Conservation (phyloP, 1,140 invertebrate species). For the Ephestia elutella region DNA sequence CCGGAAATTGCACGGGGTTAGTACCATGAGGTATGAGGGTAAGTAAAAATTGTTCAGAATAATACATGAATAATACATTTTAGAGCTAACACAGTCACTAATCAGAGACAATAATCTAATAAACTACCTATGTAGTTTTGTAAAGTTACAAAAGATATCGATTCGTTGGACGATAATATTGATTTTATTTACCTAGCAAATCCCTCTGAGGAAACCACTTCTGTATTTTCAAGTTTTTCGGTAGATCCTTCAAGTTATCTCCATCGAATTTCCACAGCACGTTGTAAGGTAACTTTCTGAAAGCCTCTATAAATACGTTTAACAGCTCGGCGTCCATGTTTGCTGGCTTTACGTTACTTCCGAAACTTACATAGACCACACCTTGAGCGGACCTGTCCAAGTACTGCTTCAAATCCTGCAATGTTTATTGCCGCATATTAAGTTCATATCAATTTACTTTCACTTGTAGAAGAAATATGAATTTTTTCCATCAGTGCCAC, state of each 20-base stretch:
- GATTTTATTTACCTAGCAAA: conserved; percentile 61
- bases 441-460: too few relatives aligned
- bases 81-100: too few relatives aligned
- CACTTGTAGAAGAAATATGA: too few relatives aligned
- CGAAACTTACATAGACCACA: conserved; percentile 44
- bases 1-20: too few relatives aligned
- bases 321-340: conserved; percentile 17
- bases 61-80: too few relatives aligned
- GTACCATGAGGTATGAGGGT: too few relatives aligned
- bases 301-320: conserved; percentile 35
- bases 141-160: too few relatives aligned
- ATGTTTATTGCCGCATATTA: conserved; percentile 11
- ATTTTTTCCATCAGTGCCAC: too few relatives aligned
- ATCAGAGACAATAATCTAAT: too few relatives aligned
- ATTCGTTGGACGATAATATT: too few relatives aligned
- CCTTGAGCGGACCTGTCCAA: conserved; percentile 30
- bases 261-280: conserved; percentile 67
- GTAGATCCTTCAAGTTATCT: conserved; percentile 27
- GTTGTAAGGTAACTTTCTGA: conserved; percentile 48
- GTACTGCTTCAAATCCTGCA: conserved; percentile 29
- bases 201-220: conserved; percentile 78
- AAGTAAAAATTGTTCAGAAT: too few relatives aligned
- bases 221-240: conserved; percentile 72
- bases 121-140: too few relatives aligned
- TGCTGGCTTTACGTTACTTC: conserved; percentile 31